Evolutionary conservation across 1,140 invertebrate genomes (phyloP), one percentile per base, ranked within the genome.

Genomic region (Galendromus occidentalis): DNA sequence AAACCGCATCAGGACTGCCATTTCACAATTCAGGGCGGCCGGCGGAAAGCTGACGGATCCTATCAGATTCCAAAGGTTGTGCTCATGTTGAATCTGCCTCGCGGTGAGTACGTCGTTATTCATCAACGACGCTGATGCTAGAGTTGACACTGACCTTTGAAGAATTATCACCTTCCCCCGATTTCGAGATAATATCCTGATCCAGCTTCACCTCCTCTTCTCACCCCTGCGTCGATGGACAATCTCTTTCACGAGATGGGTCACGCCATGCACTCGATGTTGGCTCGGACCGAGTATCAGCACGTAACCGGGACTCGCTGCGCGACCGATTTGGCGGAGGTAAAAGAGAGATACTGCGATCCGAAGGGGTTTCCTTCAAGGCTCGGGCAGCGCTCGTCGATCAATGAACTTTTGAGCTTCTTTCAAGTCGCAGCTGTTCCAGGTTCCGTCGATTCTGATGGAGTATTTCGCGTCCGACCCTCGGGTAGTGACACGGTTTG

Each of bases 211-310:
- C 91, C 91, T 1, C 85, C 86, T 39, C 77, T 96, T 42, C 78
- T 98, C 22, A 84, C 82, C 41, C 86, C 88, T 0, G 80, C 82
- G 17, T 84, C 87, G 67, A 84, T 97, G 12, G 93, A 98, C 74
- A 98, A 97, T 78, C 77, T 98, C 30, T 98, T 98, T 76, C 96
- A 99, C 74, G 95, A 98, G 80, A 88, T 97, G 86, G 95, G 95
- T 0, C 96, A 99, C 79, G 96, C 95, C 6, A 86, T 99, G 80
- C 96, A 98, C 77, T 98, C 94, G 5, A 98, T 98, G 91, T 75
- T 99, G 64, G 95, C 87, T 7, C 81, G 90, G 69, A 95, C 94
- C 0, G 81, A 83, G 66, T 93, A 96, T 78, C 95, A 98, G 77
- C 94, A 98, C 77, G 88, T 97, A 18, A 91, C 91, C 28, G 94